phyloP scores from a whole-genome alignment of 1,140 invertebrate genomes.

The Temnothorax curvispinosus region DNA sequence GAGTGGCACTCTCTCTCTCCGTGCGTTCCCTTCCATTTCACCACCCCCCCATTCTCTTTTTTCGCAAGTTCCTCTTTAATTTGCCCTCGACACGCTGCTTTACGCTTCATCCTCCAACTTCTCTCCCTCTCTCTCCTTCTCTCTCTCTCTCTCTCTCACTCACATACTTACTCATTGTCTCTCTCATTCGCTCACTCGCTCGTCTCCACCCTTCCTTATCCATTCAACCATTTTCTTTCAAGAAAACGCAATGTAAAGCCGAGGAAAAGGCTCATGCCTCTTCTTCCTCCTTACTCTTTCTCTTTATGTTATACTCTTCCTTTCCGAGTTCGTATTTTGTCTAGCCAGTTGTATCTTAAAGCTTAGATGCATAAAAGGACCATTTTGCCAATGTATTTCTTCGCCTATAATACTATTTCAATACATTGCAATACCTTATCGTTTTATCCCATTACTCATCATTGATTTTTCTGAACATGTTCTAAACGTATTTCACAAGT shows the following conservation, averaged over 20 bases:
- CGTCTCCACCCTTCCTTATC: neutral
- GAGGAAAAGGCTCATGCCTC: slow-evolving; percentile 49
- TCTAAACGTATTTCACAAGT: neutral
- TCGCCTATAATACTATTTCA: slow-evolving; percentile 27
- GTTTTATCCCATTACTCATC: neutral
- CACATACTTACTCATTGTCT: too few species aligned
- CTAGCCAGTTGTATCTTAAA: slow-evolving; percentile 59
- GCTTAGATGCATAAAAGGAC: slow-evolving; percentile 51
- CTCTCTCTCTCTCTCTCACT: neutral
- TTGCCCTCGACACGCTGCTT: slow-evolving; percentile 80
- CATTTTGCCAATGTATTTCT: slow-evolving; percentile 29
- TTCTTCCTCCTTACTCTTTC: slow-evolving; percentile 20
- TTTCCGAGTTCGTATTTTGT: slow-evolving; percentile 45
- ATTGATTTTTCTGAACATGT: neutral
- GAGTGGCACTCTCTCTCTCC: slow-evolving; percentile 11
- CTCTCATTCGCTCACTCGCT: neutral
- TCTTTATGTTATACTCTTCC: slow-evolving; percentile 5
- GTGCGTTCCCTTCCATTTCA: slow-evolving; percentile 44
- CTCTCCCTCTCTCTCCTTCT: neutral
- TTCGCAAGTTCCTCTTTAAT: slow-evolving; percentile 78
- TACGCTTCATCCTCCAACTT: slow-evolving; percentile 75
- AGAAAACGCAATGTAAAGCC: slow-evolving; percentile 61
- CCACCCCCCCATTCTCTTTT: slow-evolving; percentile 35
- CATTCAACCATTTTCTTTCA: slow-evolving; percentile 64
- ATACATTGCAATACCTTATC: slow-evolving; percentile 10